Base-by-base conservation (phyloP, 2,888 invertebrate species). In the Watsonalla binaria region DNA sequence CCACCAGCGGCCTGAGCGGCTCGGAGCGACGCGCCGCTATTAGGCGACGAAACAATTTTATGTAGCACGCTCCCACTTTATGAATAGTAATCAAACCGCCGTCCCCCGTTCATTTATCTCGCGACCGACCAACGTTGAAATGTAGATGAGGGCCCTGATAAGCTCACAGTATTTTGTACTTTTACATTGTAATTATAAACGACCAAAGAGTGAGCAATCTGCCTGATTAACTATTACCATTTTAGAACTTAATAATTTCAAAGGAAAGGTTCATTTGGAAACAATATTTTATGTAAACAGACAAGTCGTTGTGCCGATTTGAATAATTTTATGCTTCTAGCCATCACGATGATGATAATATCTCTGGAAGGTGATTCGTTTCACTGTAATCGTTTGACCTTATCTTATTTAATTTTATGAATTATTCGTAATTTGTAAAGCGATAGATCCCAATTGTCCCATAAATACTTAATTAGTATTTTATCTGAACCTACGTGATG, bases 41-140 rank as follows among this genome's bases (percentile, higher is more conserved):
- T 71, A 69, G 64, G 60, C 66, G 59, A 62, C 68, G 68, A 68
- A 69, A 73, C 70, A 76, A 74, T 75, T 81, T 80, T 75, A 77
- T 76, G 74, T 74, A 69, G 57, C 67, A 67, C 66, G 72, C 75
- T 74, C 74, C 72, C 78, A 78, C 80, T 83, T 84, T 80, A 84
- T 84, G 80, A 79, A 83, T 82, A 84, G 78, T 84, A 84, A 85
- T 84, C 80, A 83, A 78, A 80, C 75, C 72, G 66, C 74, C 71
- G 70, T 68, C 78, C 72, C 67, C 66, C 72, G 73, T 76, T 80
- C 78, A 82, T 84, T 84, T 80, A 80, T 78, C 74, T 78, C 70
- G 61, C 70, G 64, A 70, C 71, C 76, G 71, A 69, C 78, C 74
- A 72, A 71, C 80, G 80, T 74, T 81, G 78, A 83, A 84, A 84